These are phyloP conservation scores for Lepidocyrtoides sp. DNA, from an alignment of 2,888 invertebrate genomes.

Conservation along the genomic window DNA sequence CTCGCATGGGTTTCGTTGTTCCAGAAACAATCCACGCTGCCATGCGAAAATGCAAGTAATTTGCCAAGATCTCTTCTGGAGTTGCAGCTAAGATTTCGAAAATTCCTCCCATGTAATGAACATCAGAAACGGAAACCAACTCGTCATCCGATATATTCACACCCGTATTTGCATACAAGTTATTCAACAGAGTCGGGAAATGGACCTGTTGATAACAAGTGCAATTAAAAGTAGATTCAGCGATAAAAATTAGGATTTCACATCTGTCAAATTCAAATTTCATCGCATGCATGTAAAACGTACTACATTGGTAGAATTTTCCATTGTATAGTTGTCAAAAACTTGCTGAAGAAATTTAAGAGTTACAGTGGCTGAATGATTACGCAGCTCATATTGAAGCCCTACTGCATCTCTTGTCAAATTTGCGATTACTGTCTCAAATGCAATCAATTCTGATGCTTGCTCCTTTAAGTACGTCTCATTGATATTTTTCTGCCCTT, in stretches of 20 bases:
- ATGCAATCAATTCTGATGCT: conserved; percentile 87
- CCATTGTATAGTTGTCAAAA: conserved; percentile 81
- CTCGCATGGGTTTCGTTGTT: conserved; percentile 77
- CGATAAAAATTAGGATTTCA: no score
- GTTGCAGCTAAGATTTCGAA: conserved; percentile 80
- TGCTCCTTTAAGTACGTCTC: conserved; percentile 88
- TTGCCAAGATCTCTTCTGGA: conserved; percentile 72
- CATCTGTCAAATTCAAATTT: not conserved
- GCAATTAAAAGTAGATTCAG: no score
- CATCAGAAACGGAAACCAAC: conserved; percentile 79
- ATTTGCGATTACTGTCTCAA: conserved; percentile 88
- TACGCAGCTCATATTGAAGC: conserved; percentile 78
- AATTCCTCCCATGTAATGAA: conserved; percentile 79
- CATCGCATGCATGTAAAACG: not conserved
- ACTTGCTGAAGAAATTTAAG: conserved; percentile 79
- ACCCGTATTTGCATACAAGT: conserved; percentile 72
- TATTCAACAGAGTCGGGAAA: conserved; percentile 68
- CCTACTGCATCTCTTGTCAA: conserved; percentile 86
- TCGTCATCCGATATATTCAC: conserved; percentile 72
- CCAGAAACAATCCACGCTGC: conserved; percentile 81
- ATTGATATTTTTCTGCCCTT: conserved; percentile 86
- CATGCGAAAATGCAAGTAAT: conserved; percentile 80
- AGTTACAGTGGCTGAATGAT: conserved; percentile 80
- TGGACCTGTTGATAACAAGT: conserved; percentile 62
- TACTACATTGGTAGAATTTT: conserved; percentile 77